phyloP scores from a whole-genome alignment of 1,140 invertebrate species.

The Bicyclus anynana region DNA sequence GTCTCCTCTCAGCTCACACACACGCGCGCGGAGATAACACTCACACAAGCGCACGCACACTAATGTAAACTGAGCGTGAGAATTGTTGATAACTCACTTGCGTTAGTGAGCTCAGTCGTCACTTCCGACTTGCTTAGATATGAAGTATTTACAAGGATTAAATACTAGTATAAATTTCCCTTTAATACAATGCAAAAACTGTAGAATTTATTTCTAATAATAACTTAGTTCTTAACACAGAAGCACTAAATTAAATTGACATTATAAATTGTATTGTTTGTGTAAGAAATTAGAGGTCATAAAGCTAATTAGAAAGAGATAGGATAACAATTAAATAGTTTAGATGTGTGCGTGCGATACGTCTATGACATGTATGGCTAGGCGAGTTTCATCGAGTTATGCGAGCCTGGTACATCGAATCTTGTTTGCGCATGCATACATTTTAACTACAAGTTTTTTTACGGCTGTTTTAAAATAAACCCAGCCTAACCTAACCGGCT shows the following conservation, averaged over 20 bases:
- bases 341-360: slow-evolving; percentile 52
- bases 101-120: slow-evolving; percentile 62
- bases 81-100: slow-evolving; percentile 75
- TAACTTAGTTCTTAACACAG: neutral
- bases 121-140: slow-evolving; percentile 60
- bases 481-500: slow-evolving; percentile 47
- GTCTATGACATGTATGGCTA: slow-evolving; percentile 30
- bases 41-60: slow-evolving; percentile 57
- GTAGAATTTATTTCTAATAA: slow-evolving; percentile 9
- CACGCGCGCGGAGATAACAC: slow-evolving; percentile 50
- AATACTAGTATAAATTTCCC: slow-evolving; percentile 20
- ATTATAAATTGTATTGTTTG: too few species aligned
- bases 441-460: slow-evolving; percentile 68
- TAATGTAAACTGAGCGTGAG: slow-evolving; percentile 61
- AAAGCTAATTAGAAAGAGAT: slow-evolving; percentile 44
- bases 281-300: slow-evolving; percentile 30
- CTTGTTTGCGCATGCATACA: slow-evolving; percentile 73
- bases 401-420: slow-evolving; percentile 65
- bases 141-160: slow-evolving; percentile 22
- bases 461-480: slow-evolving; percentile 59
- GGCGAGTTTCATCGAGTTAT: slow-evolving; percentile 48
- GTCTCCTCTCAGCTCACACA: slow-evolving; percentile 64
- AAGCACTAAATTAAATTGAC: too few species aligned
- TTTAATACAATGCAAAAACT: slow-evolving; percentile 10
- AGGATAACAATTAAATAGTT: slow-evolving; percentile 46